Evolutionary conservation across 2,888 invertebrate species (phyloP).

Genomic region (Allacma fusca): DNA sequence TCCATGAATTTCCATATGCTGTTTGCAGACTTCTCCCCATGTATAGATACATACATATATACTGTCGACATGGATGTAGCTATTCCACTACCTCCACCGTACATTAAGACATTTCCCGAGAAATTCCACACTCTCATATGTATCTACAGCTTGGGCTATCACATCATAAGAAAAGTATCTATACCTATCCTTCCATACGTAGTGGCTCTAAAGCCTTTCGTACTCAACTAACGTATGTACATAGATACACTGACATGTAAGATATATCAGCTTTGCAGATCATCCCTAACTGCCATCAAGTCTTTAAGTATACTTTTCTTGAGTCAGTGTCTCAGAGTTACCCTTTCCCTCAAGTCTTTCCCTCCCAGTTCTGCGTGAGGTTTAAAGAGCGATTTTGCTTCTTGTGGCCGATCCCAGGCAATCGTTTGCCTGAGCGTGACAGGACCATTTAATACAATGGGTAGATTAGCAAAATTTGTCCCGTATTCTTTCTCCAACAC

Average conservation of each 20-base stretch:
- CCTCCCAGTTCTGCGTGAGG: neutral
- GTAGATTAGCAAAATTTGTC: slow-evolving; percentile 37
- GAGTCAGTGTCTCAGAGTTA: too few relatives aligned
- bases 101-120: neutral
- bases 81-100: neutral
- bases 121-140: neutral
- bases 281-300: too few relatives aligned
- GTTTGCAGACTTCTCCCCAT: neutral
- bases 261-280: too few relatives aligned
- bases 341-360: neutral
- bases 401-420: neutral
- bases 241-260: too few relatives aligned
- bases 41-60: neutral
- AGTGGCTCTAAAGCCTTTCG: too few relatives aligned
- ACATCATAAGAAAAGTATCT: neutral
- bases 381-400: neutral
- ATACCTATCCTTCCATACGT: too few relatives aligned
- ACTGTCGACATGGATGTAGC: neutral
- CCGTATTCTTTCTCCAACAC: slow-evolving; percentile 17
- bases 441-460: slow-evolving; percentile 38
- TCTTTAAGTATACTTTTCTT: too few relatives aligned
- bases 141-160: neutral
- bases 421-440: slow-evolving; percentile 30
- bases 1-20: slow-evolving; percentile 40
- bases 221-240: too few relatives aligned